These are phyloP conservation scores for Synodontis membranacea DNA, from an alignment of 2,113 vertebrate species.

Conservation along the genomic window DNA sequence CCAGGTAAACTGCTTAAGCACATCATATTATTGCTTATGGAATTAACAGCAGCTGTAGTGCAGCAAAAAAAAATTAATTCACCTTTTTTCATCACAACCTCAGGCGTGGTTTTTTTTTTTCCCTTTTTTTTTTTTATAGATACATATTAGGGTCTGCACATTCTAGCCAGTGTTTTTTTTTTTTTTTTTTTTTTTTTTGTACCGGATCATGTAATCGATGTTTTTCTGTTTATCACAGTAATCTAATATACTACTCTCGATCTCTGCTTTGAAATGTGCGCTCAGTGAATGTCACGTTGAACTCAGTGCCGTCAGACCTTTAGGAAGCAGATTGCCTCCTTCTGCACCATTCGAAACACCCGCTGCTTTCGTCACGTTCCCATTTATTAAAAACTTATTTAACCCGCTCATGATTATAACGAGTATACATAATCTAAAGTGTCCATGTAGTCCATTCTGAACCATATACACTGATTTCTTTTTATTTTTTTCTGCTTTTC, in stretches of 20 bases:
- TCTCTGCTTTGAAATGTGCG: background rate
- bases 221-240: background rate
- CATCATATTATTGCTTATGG: background rate
- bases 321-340: background rate
- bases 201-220: background rate
- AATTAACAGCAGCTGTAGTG: background rate
- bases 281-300: background rate
- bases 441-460: background rate
- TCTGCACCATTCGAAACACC: background rate
- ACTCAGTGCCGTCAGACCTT: background rate
- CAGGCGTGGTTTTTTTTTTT: background rate
- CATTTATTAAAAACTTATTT: background rate
- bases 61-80: background rate
- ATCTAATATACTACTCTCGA: background rate
- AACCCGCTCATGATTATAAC: background rate
- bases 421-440: background rate
- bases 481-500: background rate
- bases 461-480: background rate
- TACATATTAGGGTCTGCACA: conserved; percentile 13
- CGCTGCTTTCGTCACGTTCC: background rate
- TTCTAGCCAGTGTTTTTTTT: background rate
- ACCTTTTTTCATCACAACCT: background rate
- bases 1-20: background rate
- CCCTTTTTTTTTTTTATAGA: background rate
- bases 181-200: background rate